Percentiles rank a stretch among this genome's conserved stretches.
Conservation (phyloP, 2,888 invertebrate species). For the Pristionchus maxplancki region DNA sequence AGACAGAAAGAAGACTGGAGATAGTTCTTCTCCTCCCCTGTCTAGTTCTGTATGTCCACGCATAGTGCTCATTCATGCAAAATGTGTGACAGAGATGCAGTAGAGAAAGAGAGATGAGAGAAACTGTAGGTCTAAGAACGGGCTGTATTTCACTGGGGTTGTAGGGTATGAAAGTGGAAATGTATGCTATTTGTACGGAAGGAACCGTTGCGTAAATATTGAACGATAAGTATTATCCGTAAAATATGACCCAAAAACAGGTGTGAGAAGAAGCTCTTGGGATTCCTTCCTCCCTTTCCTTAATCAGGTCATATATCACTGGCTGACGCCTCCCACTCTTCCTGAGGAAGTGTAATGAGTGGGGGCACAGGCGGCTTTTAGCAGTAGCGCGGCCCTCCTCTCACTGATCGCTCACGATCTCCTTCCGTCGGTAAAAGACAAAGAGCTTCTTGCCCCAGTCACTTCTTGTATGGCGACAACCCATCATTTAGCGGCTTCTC, state of each 20-base stretch:
- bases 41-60: slow-evolving; percentile 16
- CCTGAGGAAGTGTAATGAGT: slow-evolving; percentile 15
- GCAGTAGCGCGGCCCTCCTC: neutral
- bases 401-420: neutral
- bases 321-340: neutral
- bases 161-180: too few relatives aligned
- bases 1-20: slow-evolving; percentile 12
- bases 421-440: slow-evolving; percentile 33
- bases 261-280: slow-evolving; percentile 16
- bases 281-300: neutral
- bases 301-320: slow-evolving; percentile 38
- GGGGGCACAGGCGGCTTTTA: slow-evolving; percentile 1
- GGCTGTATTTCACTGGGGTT: neutral
- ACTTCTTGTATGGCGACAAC: slow-evolving; percentile 41
- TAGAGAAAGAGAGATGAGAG: neutral
- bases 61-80: neutral
- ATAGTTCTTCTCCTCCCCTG: neutral
- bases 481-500: slow-evolving; percentile 24
- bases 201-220: too few relatives aligned
- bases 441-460: slow-evolving; percentile 20
- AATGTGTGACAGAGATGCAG: slow-evolving; percentile 1
- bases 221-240: too few relatives aligned
- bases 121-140: neutral
- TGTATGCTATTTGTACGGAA: too few relatives aligned
- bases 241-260: neutral